Conservation (phyloP, 2,888 invertebrate genomes). For the Tachina fera region DNA sequence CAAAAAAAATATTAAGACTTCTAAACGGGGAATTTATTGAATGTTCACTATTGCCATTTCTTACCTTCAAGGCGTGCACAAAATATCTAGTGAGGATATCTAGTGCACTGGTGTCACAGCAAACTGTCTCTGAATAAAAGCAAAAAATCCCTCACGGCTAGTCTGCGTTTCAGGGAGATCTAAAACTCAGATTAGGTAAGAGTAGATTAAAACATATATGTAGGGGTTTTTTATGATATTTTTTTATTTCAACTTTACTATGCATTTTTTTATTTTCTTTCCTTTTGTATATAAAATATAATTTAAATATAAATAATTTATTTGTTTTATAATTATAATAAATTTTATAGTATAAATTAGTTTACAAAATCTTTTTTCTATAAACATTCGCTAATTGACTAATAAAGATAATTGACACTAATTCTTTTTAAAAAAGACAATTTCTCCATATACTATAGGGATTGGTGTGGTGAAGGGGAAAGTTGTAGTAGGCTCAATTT, state of each 20-base stretch:
- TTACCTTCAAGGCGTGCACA: too few species aligned
- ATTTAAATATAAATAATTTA: conserved; percentile 62
- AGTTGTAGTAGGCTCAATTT: neutral
- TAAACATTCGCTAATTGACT: conserved; percentile 80
- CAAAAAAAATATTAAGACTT: too few species aligned
- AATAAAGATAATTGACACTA: conserved; percentile 71
- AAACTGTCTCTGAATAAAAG: too few species aligned
- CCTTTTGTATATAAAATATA: conserved; percentile 37
- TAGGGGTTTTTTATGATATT: neutral
- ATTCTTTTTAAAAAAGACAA: conserved; percentile 4
- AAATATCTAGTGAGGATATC: too few species aligned
- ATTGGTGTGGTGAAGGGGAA: too few species aligned
- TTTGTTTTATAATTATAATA: conserved; percentile 44
- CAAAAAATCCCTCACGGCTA: too few species aligned
- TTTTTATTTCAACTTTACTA: conserved; percentile 40
- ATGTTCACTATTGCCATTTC: too few species aligned
- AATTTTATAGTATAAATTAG: conserved; percentile 41
- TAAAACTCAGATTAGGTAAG: too few species aligned
- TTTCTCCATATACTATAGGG: conserved; percentile 23
- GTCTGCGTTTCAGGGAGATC: too few species aligned
- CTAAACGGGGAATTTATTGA: too few species aligned
- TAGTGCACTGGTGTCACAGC: too few species aligned
- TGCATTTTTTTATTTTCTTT: conserved; percentile 27
- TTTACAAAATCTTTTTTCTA: conserved; percentile 36
- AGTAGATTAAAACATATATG: neutral